Percentiles rank a stretch among this genome's conserved stretches.
These are phyloP conservation scores for Temnothorax unifasciatus DNA, from an alignment of 2,888 invertebrate genomes.

Conservation along the genomic window DNA sequence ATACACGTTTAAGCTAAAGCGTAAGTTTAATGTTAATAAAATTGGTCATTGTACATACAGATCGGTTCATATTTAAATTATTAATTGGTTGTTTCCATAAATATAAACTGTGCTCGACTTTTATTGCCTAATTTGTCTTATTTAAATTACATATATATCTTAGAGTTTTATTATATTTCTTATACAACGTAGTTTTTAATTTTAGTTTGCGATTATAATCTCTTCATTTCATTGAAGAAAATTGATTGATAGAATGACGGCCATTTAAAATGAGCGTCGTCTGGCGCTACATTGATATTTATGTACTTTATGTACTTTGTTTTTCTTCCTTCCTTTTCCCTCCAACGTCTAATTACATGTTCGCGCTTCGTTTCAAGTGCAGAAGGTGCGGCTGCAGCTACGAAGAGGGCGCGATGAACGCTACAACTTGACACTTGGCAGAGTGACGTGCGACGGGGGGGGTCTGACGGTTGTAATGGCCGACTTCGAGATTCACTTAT, in stretches of 20 bases:
- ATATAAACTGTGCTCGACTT: neutral
- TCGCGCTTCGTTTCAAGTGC: too few relatives aligned
- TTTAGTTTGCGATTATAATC: too few relatives aligned
- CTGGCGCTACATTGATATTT: too few relatives aligned
- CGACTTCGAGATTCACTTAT: constrained; percentile 78
- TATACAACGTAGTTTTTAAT: too few relatives aligned
- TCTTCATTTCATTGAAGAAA: too few relatives aligned
- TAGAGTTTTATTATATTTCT: neutral
- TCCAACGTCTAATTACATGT: too few relatives aligned
- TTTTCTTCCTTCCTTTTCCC: too few relatives aligned
- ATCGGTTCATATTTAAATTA: neutral
- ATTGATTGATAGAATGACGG: too few relatives aligned
- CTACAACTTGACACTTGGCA: neutral
- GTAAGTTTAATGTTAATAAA: neutral
- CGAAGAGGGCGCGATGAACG: too few relatives aligned
- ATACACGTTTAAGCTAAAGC: neutral
- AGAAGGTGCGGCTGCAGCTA: too few relatives aligned
- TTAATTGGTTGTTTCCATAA: neutral
- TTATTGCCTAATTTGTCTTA: neutral
- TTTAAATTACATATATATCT: neutral
- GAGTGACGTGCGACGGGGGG: neutral
- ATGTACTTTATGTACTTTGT: too few relatives aligned
- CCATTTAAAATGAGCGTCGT: too few relatives aligned
- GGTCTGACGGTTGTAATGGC: constrained; percentile 71
- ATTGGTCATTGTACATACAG: neutral